Evolutionary conservation across 2,888 invertebrate genomes (phyloP).

Genomic region (Chaetogeoica ovagalla): DNA sequence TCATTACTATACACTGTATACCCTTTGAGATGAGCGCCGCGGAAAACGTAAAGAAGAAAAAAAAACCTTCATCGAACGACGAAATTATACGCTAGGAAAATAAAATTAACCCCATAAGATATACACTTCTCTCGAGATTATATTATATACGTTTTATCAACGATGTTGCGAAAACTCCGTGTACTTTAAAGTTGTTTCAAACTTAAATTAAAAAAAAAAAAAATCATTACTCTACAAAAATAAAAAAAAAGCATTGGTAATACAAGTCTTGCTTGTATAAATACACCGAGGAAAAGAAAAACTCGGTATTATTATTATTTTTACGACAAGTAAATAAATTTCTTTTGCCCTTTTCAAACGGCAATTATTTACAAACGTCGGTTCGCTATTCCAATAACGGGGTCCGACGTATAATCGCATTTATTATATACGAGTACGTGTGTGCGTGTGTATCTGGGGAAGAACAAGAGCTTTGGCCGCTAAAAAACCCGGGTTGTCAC

Average conservation of each 20-base stretch:
- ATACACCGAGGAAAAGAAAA: neutral
- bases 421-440: too few relatives aligned
- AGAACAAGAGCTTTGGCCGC: too few relatives aligned
- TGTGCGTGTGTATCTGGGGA: too few relatives aligned
- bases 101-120: slow-evolving; percentile 6
- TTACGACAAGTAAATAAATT: neutral
- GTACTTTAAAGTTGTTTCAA: slow-evolving; percentile 25
- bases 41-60: neutral
- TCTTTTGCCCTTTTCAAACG: neutral
- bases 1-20: neutral
- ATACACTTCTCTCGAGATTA: slow-evolving; percentile 2
- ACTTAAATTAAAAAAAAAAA: slow-evolving; percentile 39
- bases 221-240: slow-evolving; percentile 19
- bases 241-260: slow-evolving; percentile 19
- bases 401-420: too few relatives aligned
- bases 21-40: neutral
- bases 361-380: slow-evolving; percentile 4
- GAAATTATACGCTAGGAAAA: neutral
- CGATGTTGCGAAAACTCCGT: slow-evolving; percentile 7
- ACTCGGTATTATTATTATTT: neutral
- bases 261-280: slow-evolving; percentile 14
- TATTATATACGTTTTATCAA: neutral
- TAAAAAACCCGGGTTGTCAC: too few relatives aligned
- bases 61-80: neutral
- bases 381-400: neutral